Evolutionary conservation across 2,113 vertebrate species (phyloP), one percentile per base, ranked within the genome.

Genomic region (Ellobius talpinus): DNA sequence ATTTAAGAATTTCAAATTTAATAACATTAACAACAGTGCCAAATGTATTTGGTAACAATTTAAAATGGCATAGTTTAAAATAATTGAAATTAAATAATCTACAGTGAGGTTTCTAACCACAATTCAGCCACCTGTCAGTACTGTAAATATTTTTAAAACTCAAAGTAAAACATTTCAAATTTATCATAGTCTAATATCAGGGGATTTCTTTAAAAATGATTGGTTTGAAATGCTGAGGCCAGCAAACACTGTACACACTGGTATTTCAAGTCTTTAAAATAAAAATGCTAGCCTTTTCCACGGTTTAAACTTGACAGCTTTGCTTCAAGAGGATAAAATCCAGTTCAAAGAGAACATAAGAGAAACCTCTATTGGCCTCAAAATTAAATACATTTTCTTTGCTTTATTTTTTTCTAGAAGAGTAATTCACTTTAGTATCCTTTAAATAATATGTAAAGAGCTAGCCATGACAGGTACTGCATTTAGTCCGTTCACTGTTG

Each of bases 391-490:
- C 84, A 63, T 97, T 98, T 76, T 96, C n/a, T 86, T 95, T 88
- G 11, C 16, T 90, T 96, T 93, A 50, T 89, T 90, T 78, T 95
- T 95, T 85, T 47, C 92, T 85, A 92, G 74, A 94, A 97, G 96
- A 97, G 94, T 97, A 97, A 98, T 97, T 98, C 97, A 96, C 93
- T 97, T 94, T 97, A 91, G 89, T 97, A 86, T 96, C 96, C 95
- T 97, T 97, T 98, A 98, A 98, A 98, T 97, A 97, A 97, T 90
- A 97, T 92, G 94, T 93, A 98, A 97, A 96, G 96, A 97, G 97
- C 97, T 94, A 84, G 91, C 68, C 91, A 47, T 97, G 97, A 98
- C 98, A 98, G 95, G 96, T 74, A 45, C 89, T 95, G 89, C n/a
- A 42, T 97, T 97, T 89, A 95, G 96, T 93, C 89, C 87, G n/a